Base-by-base conservation (phyloP, 2,113 vertebrate species). In the Myotis davidii region DNA sequence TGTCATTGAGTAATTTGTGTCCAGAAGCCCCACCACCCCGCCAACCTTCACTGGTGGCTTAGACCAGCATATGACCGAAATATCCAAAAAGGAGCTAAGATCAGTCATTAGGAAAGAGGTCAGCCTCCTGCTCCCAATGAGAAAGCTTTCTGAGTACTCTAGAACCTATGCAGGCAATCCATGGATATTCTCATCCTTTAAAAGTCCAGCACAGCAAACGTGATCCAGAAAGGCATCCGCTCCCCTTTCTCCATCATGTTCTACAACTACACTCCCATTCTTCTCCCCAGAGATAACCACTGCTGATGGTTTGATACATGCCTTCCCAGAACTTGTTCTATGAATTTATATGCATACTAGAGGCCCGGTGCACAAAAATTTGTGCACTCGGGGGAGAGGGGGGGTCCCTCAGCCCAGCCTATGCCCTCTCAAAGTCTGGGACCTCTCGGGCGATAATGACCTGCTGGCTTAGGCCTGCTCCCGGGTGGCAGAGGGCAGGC, bases 141-240 rank as follows among this genome's bases (percentile, higher is more conserved):
- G 48, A 42, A 59, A 27, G 20, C 37, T 85, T 34, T 61, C 74
- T 67, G 16, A 92, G 54, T 54, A 10, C 61, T 91, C 1, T 29
- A 32, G 25, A 42, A 50, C 27, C 91, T 54, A 23, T 37, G 5
- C 9, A 78, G 64, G 61, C 34, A 59, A 37, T 18, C 45, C 37
- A 18, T 64, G 39, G 79, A 86, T 70, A 89, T 21, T 64, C 70
- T 72, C 39, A 11, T 56, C 90, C 48, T 42, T 88, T 94, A 59
- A 45, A 93, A 91, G 64, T 70, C 48, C 88, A 54, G 59, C 39
- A 25, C 25, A 12, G 13, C 56, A 91, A 5, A 39, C 59, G 32
- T 70, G 11, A 84, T 76, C 25, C 48, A 2, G 34, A 48, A 69
- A 79, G 18, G 20, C 4, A 16, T 13, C 21, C 0, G 0, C 20